Evolutionary conservation across 2,797 vertebrate genomes (phyloP), one percentile per base, ranked within the genome.

Genomic region (Catamblyrhynchus diadema): DNA sequence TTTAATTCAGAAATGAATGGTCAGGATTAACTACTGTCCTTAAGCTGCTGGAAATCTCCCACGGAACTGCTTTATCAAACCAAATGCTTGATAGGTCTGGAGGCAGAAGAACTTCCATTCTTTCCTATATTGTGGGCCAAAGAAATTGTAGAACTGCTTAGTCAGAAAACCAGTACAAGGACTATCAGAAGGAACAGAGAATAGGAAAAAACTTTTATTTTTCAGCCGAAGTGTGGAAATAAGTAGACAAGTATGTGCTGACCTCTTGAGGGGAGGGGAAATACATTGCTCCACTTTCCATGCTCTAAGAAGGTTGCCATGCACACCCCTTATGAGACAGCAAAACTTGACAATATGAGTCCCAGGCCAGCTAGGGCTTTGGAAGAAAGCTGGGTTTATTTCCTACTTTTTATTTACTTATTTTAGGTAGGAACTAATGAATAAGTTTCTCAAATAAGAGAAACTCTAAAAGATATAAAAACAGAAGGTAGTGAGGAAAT

Each of bases 241-340:
- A 32, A 37, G 28, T 23, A 28, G 3, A 8, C 12, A 83, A 65
- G 61, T 45, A 42, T 9, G 4, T 33, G 54, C 8, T 42, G 19
- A 67, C 4, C 9, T 66, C 12, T 28, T 87, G 32, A 84, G 12
- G 8, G 27, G 20, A 75, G 7, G 9, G 20, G 12, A 92, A 83
- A 60, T 37, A 19, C 9, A 48, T 33, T 48, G 11, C 1, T 77
- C 15, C 13, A 18, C 42, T 62, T 0, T 0, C 4, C 10, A 10
- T 21, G 1, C 9, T 44, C 30, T 51, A 51, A 73, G 60, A 32
- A 65, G 4, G 5, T 61, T 81, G 10, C 4, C 17, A 47, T 50
- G 10, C 17, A 50, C 12, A 30, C 6, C 16, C 21, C 56, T 78
- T 45, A 60, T 51, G 77, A 71, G 19, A 60, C 4, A 4, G 10